Conservation (phyloP, 2,113 vertebrate species). For the Phodopus roborovskii region DNA sequence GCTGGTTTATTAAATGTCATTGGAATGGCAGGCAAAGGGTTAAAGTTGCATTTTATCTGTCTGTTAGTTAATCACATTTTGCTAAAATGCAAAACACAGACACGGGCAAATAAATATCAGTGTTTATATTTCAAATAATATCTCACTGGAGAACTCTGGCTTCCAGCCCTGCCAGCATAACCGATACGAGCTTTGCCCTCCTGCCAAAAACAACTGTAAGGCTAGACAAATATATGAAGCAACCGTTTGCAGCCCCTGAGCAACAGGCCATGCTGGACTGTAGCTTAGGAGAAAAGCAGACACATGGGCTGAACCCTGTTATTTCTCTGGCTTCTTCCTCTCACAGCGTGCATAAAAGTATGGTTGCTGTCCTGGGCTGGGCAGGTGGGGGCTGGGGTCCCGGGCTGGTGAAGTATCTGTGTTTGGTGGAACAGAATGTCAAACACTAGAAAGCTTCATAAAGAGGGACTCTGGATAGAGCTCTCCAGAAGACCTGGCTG, state of each 20-base stretch:
- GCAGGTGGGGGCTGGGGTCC: not conserved
- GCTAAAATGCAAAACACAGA: conserved; percentile 47
- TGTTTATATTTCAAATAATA: conserved; percentile 63
- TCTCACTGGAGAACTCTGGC: conserved; percentile 39
- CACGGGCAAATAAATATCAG: conserved; percentile 38
- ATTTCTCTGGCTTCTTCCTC: not conserved
- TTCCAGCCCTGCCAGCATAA: conserved; percentile 55
- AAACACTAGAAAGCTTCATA: not conserved
- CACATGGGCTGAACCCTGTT: not conserved
- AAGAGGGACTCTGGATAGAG: not conserved
- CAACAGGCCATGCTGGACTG: not conserved
- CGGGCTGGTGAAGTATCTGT: not conserved
- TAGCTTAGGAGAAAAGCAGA: not conserved
- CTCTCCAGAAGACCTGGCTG: not conserved
- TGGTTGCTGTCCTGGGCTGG: not conserved
- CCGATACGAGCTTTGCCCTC: conserved; percentile 11
- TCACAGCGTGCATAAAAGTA: not conserved
- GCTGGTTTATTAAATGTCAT: conserved; percentile 3
- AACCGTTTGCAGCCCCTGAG: not conserved
- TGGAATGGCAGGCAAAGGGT: conserved; percentile 23
- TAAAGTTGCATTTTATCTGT: conserved; percentile 38
- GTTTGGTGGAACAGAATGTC: not conserved
- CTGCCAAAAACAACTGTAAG: conserved; percentile 57
- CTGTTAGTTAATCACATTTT: conserved; percentile 42
- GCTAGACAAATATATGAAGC: conserved; percentile 7